Percentiles rank a stretch among this genome's conserved stretches.
phyloP scores from a whole-genome alignment of 2,113 vertebrate genomes.

The Alces alces region DNA sequence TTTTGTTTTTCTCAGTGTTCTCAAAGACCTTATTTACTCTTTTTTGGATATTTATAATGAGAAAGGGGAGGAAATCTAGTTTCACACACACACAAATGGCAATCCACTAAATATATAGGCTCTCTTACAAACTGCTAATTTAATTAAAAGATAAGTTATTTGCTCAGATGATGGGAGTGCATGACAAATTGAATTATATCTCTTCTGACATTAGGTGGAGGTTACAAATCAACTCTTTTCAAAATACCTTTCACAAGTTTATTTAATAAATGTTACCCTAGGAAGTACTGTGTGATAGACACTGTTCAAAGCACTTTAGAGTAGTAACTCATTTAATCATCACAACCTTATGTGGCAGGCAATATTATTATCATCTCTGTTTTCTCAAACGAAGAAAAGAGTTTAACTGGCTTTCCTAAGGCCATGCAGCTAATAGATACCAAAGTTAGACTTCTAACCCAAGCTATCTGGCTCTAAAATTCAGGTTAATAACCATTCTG shows the following conservation, averaged over 20 bases:
- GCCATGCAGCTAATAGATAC: neutral
- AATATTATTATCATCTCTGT: neutral
- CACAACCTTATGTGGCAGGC: neutral
- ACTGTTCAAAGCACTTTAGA: neutral
- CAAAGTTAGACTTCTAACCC: neutral
- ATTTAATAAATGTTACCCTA: neutral
- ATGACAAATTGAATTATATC: neutral
- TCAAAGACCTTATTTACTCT: neutral
- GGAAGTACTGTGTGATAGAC: neutral
- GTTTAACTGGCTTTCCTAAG: neutral
- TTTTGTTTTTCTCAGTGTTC: neutral
- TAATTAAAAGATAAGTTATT: neutral
- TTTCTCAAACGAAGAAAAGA: conserved; percentile 12
- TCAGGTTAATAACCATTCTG: neutral
- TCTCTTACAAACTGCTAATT: neutral
- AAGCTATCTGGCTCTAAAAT: neutral
- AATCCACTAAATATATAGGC: neutral
- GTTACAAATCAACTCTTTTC: neutral
- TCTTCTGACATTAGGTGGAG: neutral
- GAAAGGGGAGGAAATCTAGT: neutral
- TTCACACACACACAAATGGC: neutral
- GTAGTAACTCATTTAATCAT: neutral
- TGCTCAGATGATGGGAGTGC: neutral
- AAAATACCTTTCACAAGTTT: neutral
- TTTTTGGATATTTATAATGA: neutral